Base-by-base conservation (phyloP, 2,113 vertebrate genomes). In the Ailuropoda melanoleuca region DNA sequence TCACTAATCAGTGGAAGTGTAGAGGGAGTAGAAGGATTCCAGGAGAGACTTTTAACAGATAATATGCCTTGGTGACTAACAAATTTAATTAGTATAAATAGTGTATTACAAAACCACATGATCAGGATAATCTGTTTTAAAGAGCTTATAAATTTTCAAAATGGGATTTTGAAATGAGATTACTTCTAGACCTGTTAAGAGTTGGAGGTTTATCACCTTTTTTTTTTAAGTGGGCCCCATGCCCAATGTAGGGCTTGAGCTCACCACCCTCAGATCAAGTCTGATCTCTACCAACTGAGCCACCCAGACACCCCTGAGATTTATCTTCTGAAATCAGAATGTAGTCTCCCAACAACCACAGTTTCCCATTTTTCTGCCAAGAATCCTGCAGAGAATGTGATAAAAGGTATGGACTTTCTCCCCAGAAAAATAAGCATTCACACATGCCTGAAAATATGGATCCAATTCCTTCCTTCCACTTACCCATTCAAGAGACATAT, bases 271-370 rank as follows among this genome's bases (percentile, higher is more conserved):
- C 56, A 58, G 56, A 58, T 58, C 21, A 23, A 58, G 56, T 58
- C 56, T 21, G 56, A 56, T 56, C 56, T 56, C 56, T 56, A 56
- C 18, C 56, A 56, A 56, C 8, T 56, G 56, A 21, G 21, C 56
- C 56, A 58, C 56, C 56, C 19, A 58, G 6, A 7, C 8, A 19
- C 56, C 56, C 19, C 56, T 23, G 50, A 89, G 34, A 29, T 86
- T 85, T 82, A 89, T 75, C 46, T 92, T 92, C 87, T 82, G 39
- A 58, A 95, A 92, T 80, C 75, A 80, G n/a, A 83, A 81, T 24
- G 14, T 9, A 75, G 39, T 60, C n/a, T 75, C 46, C 24, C n/a
- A 85, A 85, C 5, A 95, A 90, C 9, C 13, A 11, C 9, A 88
- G 66, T 70, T 82, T 90, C 55, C 84, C 37, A 97, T 58, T 89